Evolutionary conservation across 1,140 invertebrate genomes (phyloP), one percentile per base, ranked within the genome.

Genomic region (Drosophila arizonae): DNA sequence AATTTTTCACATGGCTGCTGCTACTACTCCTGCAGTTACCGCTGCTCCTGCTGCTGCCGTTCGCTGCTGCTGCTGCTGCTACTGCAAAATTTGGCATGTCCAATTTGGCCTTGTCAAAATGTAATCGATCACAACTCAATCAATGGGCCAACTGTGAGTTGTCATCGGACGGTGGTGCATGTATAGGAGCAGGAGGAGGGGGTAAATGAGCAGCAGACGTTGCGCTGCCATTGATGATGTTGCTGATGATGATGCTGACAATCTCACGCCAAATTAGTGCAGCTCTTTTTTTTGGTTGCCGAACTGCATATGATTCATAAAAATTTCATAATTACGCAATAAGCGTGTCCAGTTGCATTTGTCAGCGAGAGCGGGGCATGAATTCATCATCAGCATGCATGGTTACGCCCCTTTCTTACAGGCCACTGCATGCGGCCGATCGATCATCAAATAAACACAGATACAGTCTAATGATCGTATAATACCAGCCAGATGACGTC

Each of bases 81-180:
- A 50, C 43, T 62, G 64, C 33, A 46, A 39, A 72, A 75, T 79
- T 77, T 88, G 71, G 74, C 85, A 76, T 88, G 68, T 67, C 84
- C 58, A 89, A 88, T 88, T 88, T 69, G 73, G 70, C 63, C 64
- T 78, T 89, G 84, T 88, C 84, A 88, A 77, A 88, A 88, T 88
- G 85, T 89, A 88, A 88, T 88, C 84, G 84, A 88, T 88, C 84
- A 88, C 84, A 88, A 88, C 84, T 88, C 84, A 88, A 88, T 88
- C 84, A 84, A 60, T 54, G 62, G 54, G 10, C 68, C 46, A 68
- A 67, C 52, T 51, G 66, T 30, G 51, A 72, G 46, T 76, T 82
- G 80, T 82, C 76, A 76, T 24, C 79, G 71, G 30, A 65, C 61
- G 50, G 33, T 15, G 28, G 28, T 41, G 50, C 63, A 15, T 26